A percentile compares a stretch with the other conserved stretches of the same genome.
These are phyloP conservation scores for Prionace glauca DNA, from an alignment of 2,797 vertebrate genomes.

Conservation along the genomic window DNA sequence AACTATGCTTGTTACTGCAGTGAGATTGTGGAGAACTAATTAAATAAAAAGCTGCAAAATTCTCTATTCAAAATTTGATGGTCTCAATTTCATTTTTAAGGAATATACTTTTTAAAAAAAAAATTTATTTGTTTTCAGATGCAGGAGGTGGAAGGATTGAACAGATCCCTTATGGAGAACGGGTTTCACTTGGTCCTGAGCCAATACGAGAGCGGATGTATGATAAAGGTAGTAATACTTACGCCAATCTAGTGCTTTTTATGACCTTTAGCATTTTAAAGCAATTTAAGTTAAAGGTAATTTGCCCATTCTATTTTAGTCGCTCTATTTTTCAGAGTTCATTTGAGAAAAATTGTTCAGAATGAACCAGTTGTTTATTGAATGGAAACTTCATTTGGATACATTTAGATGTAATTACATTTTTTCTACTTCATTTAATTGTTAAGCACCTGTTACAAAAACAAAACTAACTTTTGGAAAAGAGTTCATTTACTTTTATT, in stretches of 20 bases:
- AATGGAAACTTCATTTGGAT: background rate
- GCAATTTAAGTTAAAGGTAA: background rate
- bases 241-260: background rate
- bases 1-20: background rate
- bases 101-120: conserved; percentile 36
- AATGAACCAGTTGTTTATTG: background rate
- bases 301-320: background rate
- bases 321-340: background rate
- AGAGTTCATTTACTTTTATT: background rate
- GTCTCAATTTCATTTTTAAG: conserved; percentile 39
- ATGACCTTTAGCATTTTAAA: background rate
- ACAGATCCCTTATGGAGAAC: conserved; percentile 89
- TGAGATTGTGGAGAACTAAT: background rate
- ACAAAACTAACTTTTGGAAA: background rate
- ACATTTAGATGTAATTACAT: background rate
- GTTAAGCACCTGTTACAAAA: background rate
- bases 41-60: background rate
- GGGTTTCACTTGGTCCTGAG: conserved; percentile 84
- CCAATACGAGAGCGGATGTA: conserved; percentile 75
- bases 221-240: conserved; percentile 73
- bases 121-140: conserved; percentile 58
- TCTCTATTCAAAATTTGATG: background rate
- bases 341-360: background rate
- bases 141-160: conserved; percentile 77
- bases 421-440: background rate